Evolutionary conservation across 2,888 invertebrate genomes (phyloP).

Genomic region (Hemithea aestivaria): DNA sequence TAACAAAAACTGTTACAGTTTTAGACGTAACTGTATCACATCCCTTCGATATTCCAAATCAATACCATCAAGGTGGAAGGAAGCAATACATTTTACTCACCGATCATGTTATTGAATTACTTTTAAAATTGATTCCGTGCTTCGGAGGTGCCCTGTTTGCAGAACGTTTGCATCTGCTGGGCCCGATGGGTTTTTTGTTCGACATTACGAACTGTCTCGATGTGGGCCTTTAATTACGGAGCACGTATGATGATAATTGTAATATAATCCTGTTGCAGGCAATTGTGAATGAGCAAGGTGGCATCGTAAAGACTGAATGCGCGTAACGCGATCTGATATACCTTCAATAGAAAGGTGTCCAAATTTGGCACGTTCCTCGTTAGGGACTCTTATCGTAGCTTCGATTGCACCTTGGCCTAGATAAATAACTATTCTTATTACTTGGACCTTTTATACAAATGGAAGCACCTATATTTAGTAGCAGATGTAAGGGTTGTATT

Average conservation of each 20-base stretch:
- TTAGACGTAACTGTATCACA: constrained; percentile 71
- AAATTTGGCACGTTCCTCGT: constrained; percentile 68
- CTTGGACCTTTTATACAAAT: constrained; percentile 14
- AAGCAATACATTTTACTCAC: constrained; percentile 72
- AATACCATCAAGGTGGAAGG: constrained; percentile 69
- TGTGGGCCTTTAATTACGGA: constrained; percentile 76
- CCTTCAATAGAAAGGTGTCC: constrained; percentile 47
- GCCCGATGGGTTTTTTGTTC: constrained; percentile 51
- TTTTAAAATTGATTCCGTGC: constrained; percentile 66
- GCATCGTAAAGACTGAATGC: constrained; percentile 43
- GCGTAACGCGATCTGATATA: constrained; percentile 51
- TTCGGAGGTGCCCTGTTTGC: constrained; percentile 54
- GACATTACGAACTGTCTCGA: constrained; percentile 55
- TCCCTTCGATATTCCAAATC: constrained; percentile 33
- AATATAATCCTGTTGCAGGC: constrained; percentile 73
- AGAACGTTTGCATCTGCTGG: constrained; percentile 68
- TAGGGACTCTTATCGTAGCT: constrained; percentile 24
- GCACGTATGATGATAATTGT: constrained; percentile 72
- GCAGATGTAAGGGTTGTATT: constrained; percentile 69
- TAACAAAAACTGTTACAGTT: constrained; percentile 73
- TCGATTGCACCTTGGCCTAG: constrained; percentile 47
- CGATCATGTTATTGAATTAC: constrained; percentile 78
- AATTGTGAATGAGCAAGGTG: constrained; percentile 66
- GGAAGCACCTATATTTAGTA: constrained; percentile 29
- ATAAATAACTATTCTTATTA: constrained; percentile 29